Evolutionary conservation across 2,888 invertebrate genomes (phyloP), one percentile per base, ranked within the genome.

Genomic region (Horisme vitalbata): DNA sequence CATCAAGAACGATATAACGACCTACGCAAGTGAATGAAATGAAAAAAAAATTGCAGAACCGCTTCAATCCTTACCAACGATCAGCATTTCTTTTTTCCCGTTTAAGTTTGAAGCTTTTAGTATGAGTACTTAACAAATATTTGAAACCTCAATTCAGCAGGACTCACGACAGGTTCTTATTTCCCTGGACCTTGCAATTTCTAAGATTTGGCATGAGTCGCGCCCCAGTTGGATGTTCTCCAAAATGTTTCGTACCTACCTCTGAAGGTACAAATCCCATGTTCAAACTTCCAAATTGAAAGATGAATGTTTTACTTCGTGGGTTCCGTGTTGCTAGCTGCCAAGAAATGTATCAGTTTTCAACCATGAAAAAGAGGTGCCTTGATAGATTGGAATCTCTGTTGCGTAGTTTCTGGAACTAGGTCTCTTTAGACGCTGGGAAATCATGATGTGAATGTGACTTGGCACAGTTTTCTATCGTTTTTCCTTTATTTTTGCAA

Each of bases 221-320:
- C 41, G 59, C 39, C 47, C 62, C 37, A 60, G 39, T 67, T 65
- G 67, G 65, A 58, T 18, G 24, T 10, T n/a, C 26, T 61, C 65
- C 67, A 67, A 45, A 38, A 46, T 41, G 48, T 33, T 48, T 41
- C 45, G 35, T 52, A 49, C 46, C 58, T 52, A 49, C 46, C 58
- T 65, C 41, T 44, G 32, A 52, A 50, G 56, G 58, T 58, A 62
- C 63, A 59, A 61, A 57, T 62, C 52, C 41, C 43, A 52, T 49
- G 50, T 52, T 54, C 45, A 60, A 63, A 61, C 61, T 63, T 63
- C 53, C 45, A 63, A 65, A 63, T 55, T 64, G 65, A 61, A 64
- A 63, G 60, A 65, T 61, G 60, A 54, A 68, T 65, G 61, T 52
- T 55, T 52, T 52, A 11, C 11, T 26, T 26, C 26, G 26, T 47